Conservation (phyloP, 2,113 vertebrate genomes). For the Tautogolabrus adspersus region DNA sequence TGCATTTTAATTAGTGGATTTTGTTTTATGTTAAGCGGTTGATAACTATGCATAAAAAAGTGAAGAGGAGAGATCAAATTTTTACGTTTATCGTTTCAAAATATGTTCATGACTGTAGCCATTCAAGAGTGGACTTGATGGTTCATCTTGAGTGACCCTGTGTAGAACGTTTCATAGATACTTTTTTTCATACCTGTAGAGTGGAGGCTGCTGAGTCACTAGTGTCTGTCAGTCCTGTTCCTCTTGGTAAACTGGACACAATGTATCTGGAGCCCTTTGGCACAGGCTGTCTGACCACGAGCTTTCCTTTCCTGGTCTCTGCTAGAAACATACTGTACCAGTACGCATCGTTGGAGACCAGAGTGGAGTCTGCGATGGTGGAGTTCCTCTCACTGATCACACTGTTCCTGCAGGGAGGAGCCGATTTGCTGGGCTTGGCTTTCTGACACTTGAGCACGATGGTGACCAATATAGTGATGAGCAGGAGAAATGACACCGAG, state of each 20-base stretch:
- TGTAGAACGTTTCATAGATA: too few species aligned
- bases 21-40: too few species aligned
- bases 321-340: constrained; percentile 71
- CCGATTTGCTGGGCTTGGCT: constrained; percentile 49
- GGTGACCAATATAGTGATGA: constrained; percentile 85
- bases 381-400: constrained; percentile 68
- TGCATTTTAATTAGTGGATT: too few species aligned
- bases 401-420: constrained; percentile 65
- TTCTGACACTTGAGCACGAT: constrained; percentile 82
- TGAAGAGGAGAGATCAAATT: too few species aligned
- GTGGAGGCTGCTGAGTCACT: constrained; percentile 61
- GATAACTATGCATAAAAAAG: too few species aligned
- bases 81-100: too few species aligned
- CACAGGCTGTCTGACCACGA: constrained; percentile 63
- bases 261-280: constrained; percentile 69
- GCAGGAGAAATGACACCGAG: constrained; percentile 85
- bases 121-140: too few species aligned
- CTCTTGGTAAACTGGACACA: constrained; percentile 66
- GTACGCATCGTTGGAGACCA: constrained; percentile 71
- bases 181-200: neutral
- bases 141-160: too few species aligned
- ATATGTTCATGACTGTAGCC: too few species aligned
- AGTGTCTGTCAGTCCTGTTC: constrained; percentile 54
- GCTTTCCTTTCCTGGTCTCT: constrained; percentile 69
- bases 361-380: constrained; percentile 62